Conservation (phyloP, 2,888 invertebrate species). For the Gortyna flavago region DNA sequence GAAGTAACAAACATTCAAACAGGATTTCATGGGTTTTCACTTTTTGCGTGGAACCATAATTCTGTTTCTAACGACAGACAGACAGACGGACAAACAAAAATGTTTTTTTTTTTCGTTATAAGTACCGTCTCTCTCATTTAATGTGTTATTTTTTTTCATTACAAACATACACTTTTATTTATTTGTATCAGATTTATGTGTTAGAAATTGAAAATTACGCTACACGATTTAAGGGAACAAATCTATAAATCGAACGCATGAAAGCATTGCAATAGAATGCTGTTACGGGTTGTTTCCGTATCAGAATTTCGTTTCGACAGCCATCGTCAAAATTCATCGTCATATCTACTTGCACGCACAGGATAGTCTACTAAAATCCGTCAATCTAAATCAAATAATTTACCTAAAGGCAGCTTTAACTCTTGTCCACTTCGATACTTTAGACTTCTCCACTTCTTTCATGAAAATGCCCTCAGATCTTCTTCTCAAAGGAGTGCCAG, state of each 20-base stretch:
- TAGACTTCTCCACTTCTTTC: constrained; percentile 89
- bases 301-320: no score
- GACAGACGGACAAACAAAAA: no score
- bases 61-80: background rate
- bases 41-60: background rate
- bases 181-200: background rate
- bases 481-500: constrained; percentile 82
- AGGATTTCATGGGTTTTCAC: background rate
- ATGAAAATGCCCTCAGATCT: constrained; percentile 83
- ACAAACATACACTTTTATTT: no score
- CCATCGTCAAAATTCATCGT: background rate
- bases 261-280: background rate
- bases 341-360: background rate
- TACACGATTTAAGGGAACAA: background rate
- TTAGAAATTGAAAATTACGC: background rate
- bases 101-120: no score
- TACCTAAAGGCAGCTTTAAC: constrained; percentile 96
- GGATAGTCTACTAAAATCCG: background rate
- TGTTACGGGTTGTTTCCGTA: no score
- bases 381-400: constrained; percentile 74
- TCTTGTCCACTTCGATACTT: constrained; percentile 96
- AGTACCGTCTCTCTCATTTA: no score
- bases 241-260: background rate
- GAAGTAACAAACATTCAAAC: no score
- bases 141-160: no score